Percentiles rank a stretch among this genome's conserved stretches.
phyloP scores from a whole-genome alignment of 2,113 vertebrate species.

The Eulemur macaco region DNA sequence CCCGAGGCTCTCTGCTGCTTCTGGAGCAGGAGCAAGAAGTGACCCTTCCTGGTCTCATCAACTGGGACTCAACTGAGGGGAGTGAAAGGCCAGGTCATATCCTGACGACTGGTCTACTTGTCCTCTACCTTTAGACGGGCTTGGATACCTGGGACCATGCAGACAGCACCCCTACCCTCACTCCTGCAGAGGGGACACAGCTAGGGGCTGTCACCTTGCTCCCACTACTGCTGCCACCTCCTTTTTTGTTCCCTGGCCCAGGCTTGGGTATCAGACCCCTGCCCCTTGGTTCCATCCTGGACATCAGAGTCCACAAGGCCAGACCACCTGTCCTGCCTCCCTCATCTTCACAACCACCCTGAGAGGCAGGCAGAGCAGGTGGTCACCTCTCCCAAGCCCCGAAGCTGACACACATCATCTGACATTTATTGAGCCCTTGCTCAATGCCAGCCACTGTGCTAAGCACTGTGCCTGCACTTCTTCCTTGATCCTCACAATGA shows the following conservation, averaged over 20 bases:
- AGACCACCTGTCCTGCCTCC: not conserved
- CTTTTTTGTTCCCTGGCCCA: not conserved
- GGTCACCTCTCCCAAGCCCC: not conserved
- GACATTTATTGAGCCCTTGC: not conserved
- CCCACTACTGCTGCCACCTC: not conserved
- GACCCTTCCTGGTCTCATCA: not conserved
- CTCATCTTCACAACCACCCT: not conserved
- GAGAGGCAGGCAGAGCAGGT: not conserved
- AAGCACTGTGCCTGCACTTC: not conserved
- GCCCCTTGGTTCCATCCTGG: not conserved
- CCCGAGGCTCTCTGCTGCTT: not conserved
- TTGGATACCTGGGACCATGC: not conserved
- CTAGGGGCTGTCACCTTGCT: not conserved
- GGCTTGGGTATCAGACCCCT: not conserved
- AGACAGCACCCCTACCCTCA: no score
- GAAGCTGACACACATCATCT: not conserved
- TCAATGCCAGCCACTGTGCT: not conserved
- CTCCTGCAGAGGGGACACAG: not conserved
- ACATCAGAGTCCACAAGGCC: not conserved
- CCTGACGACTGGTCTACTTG: not conserved
- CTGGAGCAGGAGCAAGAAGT: not conserved
- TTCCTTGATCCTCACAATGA: fast-evolving
- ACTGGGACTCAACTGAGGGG: no score
- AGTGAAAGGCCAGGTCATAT: not conserved
- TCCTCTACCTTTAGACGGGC: not conserved